Conservation (phyloP, 2,797 vertebrate genomes). For the Linurgus olivaceus region DNA sequence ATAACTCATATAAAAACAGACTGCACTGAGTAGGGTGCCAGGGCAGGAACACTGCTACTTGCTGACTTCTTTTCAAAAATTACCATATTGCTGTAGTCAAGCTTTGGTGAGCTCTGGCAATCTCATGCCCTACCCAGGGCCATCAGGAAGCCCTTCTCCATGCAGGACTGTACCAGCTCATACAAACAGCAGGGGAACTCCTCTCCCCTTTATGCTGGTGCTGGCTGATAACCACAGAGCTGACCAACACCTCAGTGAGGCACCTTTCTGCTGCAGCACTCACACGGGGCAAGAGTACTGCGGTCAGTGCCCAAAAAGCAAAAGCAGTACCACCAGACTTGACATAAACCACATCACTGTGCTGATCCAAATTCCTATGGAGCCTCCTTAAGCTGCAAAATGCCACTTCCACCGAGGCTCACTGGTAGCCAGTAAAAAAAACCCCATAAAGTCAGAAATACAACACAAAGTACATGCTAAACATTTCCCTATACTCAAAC, state of each 20-base stretch:
- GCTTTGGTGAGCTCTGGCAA: neutral
- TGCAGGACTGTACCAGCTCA: neutral
- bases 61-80: neutral
- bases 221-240: neutral
- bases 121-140: neutral
- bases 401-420: neutral
- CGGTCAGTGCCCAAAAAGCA: neutral
- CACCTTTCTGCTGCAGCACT: neutral
- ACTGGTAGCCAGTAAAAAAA: neutral
- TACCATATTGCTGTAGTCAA: neutral
- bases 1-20: neutral
- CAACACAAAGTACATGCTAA: neutral
- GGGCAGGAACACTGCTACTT: neutral
- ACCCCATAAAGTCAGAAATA: neutral
- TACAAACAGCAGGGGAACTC: neutral
- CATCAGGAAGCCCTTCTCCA: rapidly evolving
- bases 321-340: neutral
- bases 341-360: neutral
- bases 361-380: neutral
- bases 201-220: neutral
- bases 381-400: neutral
- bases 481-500: neutral
- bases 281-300: rapidly evolving
- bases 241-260: neutral
- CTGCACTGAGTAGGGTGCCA: neutral